Conservation (phyloP, 2,113 vertebrate genomes). For the Pituophis catenifer region DNA sequence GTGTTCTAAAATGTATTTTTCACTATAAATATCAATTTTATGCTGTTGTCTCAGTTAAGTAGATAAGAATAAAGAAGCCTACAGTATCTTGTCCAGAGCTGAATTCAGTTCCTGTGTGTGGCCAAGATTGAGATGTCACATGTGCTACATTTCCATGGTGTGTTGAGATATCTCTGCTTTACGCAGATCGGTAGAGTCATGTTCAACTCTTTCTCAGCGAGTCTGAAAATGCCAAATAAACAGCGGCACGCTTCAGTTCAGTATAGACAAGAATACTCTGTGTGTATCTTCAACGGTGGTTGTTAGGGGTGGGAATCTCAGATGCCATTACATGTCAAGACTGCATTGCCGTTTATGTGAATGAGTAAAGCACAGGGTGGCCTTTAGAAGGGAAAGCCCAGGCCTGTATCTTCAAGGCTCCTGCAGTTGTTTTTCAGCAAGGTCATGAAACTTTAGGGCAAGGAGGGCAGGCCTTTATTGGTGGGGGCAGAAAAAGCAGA, state of each 20-base stretch:
- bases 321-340: not conserved
- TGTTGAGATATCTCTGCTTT: not conserved
- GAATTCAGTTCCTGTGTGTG: not conserved
- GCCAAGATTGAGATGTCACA: too few relatives aligned
- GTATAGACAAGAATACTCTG: not conserved
- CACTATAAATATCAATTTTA: not conserved
- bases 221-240: not conserved
- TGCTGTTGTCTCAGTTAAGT: not conserved
- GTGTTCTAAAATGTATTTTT: not conserved
- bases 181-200: not conserved
- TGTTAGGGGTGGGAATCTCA: not conserved
- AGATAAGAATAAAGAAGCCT: not conserved
- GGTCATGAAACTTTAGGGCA: not conserved
- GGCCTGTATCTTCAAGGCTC: not conserved
- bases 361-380: not conserved
- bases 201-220: not conserved
- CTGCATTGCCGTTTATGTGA: not conserved
- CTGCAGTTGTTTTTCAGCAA: not conserved
- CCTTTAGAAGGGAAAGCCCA: not conserved
- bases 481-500: not conserved
- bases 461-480: not conserved
- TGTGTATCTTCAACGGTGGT: not conserved
- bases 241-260: not conserved
- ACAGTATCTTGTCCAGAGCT: not conserved
- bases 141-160: not conserved